A percentile compares a stretch with the other conserved stretches of the same genome.
phyloP scores from a whole-genome alignment of 2,888 invertebrate species.

The Leptura quadrifasciata region DNA sequence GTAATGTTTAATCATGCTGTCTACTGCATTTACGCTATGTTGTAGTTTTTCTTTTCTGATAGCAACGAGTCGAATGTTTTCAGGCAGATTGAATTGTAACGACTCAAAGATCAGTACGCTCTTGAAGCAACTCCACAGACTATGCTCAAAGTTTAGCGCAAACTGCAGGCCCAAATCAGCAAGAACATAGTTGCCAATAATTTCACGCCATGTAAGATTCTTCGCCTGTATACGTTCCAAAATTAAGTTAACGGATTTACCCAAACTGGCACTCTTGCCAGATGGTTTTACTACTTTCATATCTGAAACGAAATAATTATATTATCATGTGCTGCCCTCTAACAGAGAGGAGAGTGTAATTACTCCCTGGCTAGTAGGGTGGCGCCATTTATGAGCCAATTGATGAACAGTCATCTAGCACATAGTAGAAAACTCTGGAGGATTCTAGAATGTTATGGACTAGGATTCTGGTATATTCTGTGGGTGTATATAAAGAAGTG shows the following conservation, averaged over 20 bases:
- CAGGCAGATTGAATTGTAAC: conserved; percentile 78
- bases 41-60: conserved; percentile 81
- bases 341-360: no score
- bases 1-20: conserved; percentile 79
- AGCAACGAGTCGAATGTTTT: conserved; percentile 75
- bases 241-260: conserved; percentile 54
- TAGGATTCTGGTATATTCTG: no score
- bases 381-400: no score
- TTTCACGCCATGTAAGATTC: conserved; percentile 80
- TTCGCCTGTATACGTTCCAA: conserved; percentile 66
- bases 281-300: conserved; percentile 37
- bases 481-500: no score
- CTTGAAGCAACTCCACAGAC: conserved; percentile 81
- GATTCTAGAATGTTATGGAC: no score
- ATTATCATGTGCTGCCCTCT: no score
- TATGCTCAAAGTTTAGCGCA: conserved; percentile 79
- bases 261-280: conserved; percentile 30
- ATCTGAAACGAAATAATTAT: conserved; percentile 4
- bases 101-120: conserved; percentile 86
- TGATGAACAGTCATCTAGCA: no score
- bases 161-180: conserved; percentile 82
- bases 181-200: conserved; percentile 81
- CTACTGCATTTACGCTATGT: conserved; percentile 79
- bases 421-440: no score
- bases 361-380: no score